Evolutionary conservation across 2,797 vertebrate genomes (phyloP).

Genomic region (Tokudaia muenninki): DNA sequence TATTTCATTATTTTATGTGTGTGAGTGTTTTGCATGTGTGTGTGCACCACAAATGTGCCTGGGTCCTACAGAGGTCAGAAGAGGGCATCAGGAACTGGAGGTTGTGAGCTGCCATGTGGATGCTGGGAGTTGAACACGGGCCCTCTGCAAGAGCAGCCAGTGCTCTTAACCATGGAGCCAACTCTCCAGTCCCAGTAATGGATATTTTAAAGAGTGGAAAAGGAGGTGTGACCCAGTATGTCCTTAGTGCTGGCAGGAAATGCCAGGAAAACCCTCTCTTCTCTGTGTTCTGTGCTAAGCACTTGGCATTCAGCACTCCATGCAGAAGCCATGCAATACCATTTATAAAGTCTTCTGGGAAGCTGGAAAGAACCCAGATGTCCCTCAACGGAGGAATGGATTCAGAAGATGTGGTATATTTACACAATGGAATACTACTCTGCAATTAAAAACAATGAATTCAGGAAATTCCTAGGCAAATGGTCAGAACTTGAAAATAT

Average conservation of each 20-base stretch:
- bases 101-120: not conserved
- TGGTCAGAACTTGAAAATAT: no score
- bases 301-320: not conserved
- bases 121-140: not conserved
- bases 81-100: not conserved
- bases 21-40: not conserved
- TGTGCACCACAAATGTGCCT: not conserved
- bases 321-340: no score
- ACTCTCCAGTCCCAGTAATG: not conserved
- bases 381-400: no score
- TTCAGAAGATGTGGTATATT: no score
- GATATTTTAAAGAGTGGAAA: not conserved
- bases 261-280: not conserved
- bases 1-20: not conserved
- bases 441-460: no score
- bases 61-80: not conserved
- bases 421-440: no score
- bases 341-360: no score
- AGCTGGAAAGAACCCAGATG: no score
- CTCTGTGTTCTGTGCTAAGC: not conserved
- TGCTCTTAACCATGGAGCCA: not conserved
- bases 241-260: not conserved
- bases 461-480: no score
- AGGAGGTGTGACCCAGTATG: not conserved
- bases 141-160: not conserved